These are phyloP conservation scores for Myiozetetes cayanensis DNA, from an alignment of 2,113 vertebrate species.

Conservation along the genomic window DNA sequence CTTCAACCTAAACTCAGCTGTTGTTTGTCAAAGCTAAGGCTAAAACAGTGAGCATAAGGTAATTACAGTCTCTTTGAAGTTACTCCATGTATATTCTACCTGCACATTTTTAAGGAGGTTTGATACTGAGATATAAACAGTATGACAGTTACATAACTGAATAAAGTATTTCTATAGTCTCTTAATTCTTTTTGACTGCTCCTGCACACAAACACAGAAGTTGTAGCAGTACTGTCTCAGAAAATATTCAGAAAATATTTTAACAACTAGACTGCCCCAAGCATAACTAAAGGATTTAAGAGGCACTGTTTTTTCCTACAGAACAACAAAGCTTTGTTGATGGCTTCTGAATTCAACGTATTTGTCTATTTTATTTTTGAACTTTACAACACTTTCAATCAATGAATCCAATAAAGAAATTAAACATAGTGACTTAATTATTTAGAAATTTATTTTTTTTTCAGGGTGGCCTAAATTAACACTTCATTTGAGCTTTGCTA, in stretches of 20 bases:
- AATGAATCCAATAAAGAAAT: neutral
- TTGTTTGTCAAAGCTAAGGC: neutral
- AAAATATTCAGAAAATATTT: neutral
- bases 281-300: neutral
- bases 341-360: neutral
- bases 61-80: neutral
- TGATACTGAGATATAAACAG: neutral
- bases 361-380: neutral
- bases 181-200: neutral
- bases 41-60: neutral
- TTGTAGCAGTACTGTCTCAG: neutral
- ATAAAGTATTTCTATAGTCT: neutral
- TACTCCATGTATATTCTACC: neutral
- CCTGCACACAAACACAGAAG: neutral
- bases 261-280: neutral
- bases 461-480: neutral
- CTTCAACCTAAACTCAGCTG: neutral
- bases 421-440: neutral
- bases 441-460: neutral
- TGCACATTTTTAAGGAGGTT: neutral
- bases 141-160: neutral
- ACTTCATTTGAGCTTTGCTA: neutral
- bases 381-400: neutral
- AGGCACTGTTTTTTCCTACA: neutral
- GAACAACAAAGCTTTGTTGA: neutral